Conservation (phyloP, 37 sponge, comb jelly and placozoan genomes). For the Aphrocallistes beatrix region DNA sequence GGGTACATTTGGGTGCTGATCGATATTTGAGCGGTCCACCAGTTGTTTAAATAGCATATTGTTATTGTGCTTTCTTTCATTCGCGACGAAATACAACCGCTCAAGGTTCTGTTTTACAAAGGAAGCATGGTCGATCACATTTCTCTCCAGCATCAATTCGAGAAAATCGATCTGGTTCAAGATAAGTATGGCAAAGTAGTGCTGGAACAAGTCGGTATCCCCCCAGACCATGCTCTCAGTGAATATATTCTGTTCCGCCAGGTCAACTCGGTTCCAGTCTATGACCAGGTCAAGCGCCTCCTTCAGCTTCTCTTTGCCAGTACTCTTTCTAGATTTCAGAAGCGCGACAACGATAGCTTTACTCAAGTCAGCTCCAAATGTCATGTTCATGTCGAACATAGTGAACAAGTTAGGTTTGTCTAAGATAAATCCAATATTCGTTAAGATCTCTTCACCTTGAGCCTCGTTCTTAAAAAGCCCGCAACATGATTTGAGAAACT, state of each 20-base stretch:
- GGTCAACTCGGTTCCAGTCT: background rate
- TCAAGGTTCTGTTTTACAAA: slow-evolving; percentile 5
- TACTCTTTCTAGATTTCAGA: background rate
- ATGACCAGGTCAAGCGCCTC: background rate
- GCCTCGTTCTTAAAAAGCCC: background rate
- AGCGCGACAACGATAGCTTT: slow-evolving; percentile 3
- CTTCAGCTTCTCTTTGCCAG: background rate
- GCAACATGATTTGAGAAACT: background rate
- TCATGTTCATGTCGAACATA: slow-evolving; percentile 7
- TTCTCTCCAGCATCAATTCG: slow-evolving; percentile 4
- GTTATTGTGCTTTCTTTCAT: background rate
- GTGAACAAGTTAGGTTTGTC: background rate
- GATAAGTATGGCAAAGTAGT: background rate
- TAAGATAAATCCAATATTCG: background rate
- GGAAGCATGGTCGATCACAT: background rate
- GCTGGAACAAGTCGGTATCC: background rate
- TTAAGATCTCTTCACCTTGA: background rate
- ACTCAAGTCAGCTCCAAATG: background rate
- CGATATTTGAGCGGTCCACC: background rate
- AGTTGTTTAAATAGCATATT: background rate
- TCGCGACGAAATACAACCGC: background rate
- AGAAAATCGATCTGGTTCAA: slow-evolving; percentile 1
- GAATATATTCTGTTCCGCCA: slow-evolving; percentile 9
- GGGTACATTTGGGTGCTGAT: background rate
- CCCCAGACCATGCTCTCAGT: background rate